A percentile compares a stretch with the other conserved stretches of the same genome.
Conservation (phyloP, 1,140 invertebrate species). For the Cydia amplana region DNA sequence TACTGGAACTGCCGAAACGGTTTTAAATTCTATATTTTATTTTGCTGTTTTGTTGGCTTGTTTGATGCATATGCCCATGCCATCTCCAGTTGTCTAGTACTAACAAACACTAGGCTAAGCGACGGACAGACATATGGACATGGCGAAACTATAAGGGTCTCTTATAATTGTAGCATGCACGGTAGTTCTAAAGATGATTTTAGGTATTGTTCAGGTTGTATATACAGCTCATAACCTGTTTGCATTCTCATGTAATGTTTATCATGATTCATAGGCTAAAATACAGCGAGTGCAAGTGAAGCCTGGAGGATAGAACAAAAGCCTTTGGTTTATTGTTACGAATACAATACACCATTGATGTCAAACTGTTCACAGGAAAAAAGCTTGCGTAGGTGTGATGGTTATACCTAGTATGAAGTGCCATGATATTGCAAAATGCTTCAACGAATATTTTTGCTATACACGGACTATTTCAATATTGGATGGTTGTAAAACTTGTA, state of each 20-base stretch:
- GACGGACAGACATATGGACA: too few species aligned
- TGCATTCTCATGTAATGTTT: not conserved
- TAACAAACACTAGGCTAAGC: too few species aligned
- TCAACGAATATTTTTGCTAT: not conserved
- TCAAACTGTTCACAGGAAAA: slow-evolving; percentile 18
- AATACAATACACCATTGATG: slow-evolving; percentile 26
- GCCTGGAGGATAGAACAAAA: slow-evolving; percentile 5
- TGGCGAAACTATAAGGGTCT: too few species aligned
- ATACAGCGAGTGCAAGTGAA: slow-evolving; percentile 27
- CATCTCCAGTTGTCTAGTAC: too few species aligned
- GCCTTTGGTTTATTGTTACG: slow-evolving; percentile 20
- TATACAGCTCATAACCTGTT: not conserved
- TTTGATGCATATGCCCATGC: too few species aligned
- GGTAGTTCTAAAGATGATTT: not conserved
- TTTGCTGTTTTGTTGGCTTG: too few species aligned
- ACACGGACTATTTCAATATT: not conserved
- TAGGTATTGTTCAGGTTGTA: not conserved
- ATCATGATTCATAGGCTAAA: slow-evolving; percentile 14
- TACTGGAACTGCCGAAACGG: too few species aligned
- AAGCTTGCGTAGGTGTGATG: slow-evolving; percentile 15
- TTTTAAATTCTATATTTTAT: too few species aligned
- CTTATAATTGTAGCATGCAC: too few species aligned
- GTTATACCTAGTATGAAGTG: not conserved
- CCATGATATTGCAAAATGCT: not conserved
- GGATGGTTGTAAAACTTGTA: not conserved